Percentiles rank a stretch among this genome's conserved stretches.
Conservation (phyloP, 64 coral and sea anemone genomes). For the Dendronephthya gigantea region DNA sequence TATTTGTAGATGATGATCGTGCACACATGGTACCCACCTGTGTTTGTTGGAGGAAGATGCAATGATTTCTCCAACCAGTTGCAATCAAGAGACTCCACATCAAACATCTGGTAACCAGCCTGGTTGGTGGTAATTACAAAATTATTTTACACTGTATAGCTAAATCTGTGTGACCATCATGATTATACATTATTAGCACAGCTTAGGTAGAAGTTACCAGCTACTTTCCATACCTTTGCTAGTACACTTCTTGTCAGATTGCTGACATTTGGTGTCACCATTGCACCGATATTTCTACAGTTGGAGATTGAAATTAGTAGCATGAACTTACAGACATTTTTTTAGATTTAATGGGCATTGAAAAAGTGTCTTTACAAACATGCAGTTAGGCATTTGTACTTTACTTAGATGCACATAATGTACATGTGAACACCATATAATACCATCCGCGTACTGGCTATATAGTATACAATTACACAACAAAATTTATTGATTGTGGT, state of each 20-base stretch:
- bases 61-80: constrained; percentile 66
- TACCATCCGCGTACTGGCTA: too few species aligned
- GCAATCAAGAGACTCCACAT: constrained; percentile 70
- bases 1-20: too few species aligned
- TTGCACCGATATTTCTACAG: not conserved
- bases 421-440: too few species aligned
- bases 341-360: too few species aligned
- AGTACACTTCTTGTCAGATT: not conserved
- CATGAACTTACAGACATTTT: too few species aligned
- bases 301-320: not conserved
- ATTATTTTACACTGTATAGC: not conserved
- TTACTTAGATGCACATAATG: too few species aligned
- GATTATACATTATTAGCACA: not conserved
- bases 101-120: constrained; percentile 41
- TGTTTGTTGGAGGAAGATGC: not conserved
- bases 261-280: not conserved
- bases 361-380: too few species aligned
- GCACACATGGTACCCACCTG: not conserved
- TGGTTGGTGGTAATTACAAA: not conserved
- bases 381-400: too few species aligned
- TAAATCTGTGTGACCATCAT: not conserved
- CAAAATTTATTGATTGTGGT: not conserved
- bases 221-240: not conserved
- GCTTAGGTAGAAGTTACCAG: not conserved
- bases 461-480: too few species aligned